Conservation (phyloP, 2,888 invertebrate genomes). For the Psylliodes chrysocephalus region DNA sequence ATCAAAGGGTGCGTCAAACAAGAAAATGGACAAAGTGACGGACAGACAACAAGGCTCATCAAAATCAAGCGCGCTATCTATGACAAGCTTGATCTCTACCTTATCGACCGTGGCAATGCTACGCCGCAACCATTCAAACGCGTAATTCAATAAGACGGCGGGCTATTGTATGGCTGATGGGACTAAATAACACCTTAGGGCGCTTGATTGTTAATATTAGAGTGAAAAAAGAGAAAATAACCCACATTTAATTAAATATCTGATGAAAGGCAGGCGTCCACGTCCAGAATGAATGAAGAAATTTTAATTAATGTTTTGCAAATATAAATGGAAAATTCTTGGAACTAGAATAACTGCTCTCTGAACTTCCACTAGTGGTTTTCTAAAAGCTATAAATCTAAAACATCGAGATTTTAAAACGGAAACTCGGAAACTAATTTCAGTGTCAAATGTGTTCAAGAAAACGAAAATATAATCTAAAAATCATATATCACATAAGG, state of each 20-base stretch:
- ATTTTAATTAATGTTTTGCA: no score
- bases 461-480: no score
- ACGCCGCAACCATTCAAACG: slow-evolving; percentile 16
- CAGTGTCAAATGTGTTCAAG: no score
- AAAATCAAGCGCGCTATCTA: slow-evolving; percentile 20
- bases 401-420: no score
- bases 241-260: background rate
- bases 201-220: background rate
- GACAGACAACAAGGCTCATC: slow-evolving; percentile 32
- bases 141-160: slow-evolving; percentile 29
- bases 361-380: no score
- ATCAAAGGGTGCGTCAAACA: slow-evolving; percentile 31
- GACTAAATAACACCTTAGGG: slow-evolving; percentile 19
- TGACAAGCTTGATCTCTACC: slow-evolving; percentile 30
- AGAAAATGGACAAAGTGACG: slow-evolving; percentile 32
- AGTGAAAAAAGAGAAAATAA: background rate
- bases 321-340: no score
- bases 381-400: no score
- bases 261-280: background rate
- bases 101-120: slow-evolving; percentile 27
- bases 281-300: no score
- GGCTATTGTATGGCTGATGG: slow-evolving; percentile 12
- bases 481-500: no score
- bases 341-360: no score
- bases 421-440: no score